These are phyloP conservation scores for Drosophila athabasca DNA, from an alignment of 1,140 invertebrate species.

Conservation along the genomic window DNA sequence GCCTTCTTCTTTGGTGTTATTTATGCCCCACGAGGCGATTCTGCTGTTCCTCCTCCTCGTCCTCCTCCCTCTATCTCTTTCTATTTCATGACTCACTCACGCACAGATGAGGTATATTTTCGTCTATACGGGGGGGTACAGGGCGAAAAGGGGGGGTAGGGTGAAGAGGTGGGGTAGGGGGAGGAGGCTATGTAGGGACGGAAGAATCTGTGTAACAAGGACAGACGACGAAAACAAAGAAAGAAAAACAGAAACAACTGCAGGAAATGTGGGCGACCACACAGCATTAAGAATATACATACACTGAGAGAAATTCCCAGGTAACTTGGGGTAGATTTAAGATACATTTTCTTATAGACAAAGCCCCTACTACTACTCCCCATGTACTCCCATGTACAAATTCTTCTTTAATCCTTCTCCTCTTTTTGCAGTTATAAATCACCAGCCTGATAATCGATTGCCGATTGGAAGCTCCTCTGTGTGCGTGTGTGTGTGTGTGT, in stretches of 20 bases:
- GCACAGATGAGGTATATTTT: slow-evolving; percentile 25
- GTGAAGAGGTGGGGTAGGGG: not conserved
- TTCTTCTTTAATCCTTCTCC: no score
- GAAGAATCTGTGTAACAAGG: slow-evolving; percentile 72
- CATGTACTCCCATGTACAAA: no score
- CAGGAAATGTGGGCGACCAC: slow-evolving; percentile 67
- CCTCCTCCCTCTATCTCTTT: slow-evolving; percentile 14
- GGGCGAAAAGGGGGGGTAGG: slow-evolving; percentile 5
- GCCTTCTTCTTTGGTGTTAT: slow-evolving; percentile 51
- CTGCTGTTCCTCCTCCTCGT: slow-evolving; percentile 26
- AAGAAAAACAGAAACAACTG: slow-evolving; percentile 41
- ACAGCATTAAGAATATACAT: slow-evolving; percentile 17
- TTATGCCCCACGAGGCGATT: slow-evolving; percentile 52
- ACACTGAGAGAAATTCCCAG: no score
- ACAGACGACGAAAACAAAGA: slow-evolving; percentile 45
- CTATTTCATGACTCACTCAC: slow-evolving; percentile 37
- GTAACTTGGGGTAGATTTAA: no score
- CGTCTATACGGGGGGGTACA: not conserved
- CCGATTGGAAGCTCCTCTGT: no score
- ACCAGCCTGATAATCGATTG: no score
- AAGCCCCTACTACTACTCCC: no score
- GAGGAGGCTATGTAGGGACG: slow-evolving; percentile 55
- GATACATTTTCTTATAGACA: no score
- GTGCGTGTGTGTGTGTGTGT: no score
- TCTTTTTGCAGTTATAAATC: no score